These are phyloP conservation scores for Muscicapa comitata DNA, from an alignment of 2,797 vertebrate species.

Conservation along the genomic window DNA sequence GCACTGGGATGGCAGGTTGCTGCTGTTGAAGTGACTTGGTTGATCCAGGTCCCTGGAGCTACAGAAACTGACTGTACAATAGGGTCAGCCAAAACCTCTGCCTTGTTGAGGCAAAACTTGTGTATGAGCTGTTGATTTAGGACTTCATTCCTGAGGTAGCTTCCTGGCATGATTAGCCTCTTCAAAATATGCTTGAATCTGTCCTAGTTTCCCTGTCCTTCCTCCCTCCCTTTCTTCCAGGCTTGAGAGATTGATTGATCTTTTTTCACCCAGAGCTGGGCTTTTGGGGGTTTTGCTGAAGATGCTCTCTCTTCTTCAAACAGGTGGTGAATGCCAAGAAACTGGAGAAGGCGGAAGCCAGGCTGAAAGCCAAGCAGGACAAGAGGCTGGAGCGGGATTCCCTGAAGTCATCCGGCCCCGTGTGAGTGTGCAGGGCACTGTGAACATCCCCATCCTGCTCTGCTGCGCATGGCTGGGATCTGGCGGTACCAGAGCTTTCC, in stretches of 20 bases:
- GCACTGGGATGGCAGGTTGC: neutral
- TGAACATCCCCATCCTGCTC: neutral
- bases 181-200: neutral
- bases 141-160: neutral
- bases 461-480: neutral
- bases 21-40: neutral
- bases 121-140: neutral
- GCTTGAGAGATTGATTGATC: neutral
- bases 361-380: constrained; percentile 91
- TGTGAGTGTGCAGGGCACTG: constrained; percentile 75
- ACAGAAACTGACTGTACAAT: fast-evolving
- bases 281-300: neutral
- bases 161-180: neutral
- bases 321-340: constrained; percentile 93
- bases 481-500: neutral
- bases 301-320: neutral
- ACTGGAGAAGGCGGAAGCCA: constrained; percentile 94
- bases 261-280: neutral
- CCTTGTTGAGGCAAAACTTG: neutral
- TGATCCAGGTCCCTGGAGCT: neutral
- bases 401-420: constrained; percentile 74
- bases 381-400: constrained; percentile 88
- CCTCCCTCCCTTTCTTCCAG: neutral
- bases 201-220: neutral
- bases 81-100: neutral